Conservation (phyloP, 2,113 vertebrate species). For the Rhabdomys dilectus region DNA sequence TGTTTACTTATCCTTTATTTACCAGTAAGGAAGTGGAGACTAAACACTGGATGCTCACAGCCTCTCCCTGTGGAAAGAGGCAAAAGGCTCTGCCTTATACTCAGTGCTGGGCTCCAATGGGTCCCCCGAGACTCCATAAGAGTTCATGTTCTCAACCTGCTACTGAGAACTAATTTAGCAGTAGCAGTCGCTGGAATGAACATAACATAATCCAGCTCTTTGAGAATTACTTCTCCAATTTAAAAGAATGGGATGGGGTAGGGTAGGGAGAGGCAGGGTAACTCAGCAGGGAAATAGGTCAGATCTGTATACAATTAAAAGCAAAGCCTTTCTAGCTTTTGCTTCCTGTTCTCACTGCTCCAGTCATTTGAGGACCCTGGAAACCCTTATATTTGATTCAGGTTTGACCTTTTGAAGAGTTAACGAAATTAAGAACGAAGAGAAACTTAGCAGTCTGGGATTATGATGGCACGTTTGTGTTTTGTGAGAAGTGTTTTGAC, state of each 20-base stretch:
- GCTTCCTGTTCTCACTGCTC: constrained; percentile 27
- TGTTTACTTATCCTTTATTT: background rate
- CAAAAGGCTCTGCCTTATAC: background rate
- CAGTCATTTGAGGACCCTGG: background rate
- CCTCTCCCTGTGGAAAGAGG: background rate
- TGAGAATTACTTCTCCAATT: background rate
- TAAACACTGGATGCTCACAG: background rate
- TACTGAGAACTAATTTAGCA: background rate
- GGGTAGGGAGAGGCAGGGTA: background rate
- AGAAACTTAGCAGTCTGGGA: background rate
- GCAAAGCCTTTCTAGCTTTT: background rate
- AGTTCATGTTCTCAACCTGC: constrained; percentile 28
- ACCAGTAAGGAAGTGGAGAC: background rate
- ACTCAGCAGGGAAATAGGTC: background rate
- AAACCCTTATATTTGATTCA: background rate
- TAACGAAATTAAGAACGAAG: constrained; percentile 56
- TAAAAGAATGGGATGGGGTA: background rate
- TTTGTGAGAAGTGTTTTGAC: background rate
- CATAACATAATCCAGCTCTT: background rate
- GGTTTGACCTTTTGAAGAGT: constrained; percentile 7
- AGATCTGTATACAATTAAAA: constrained; percentile 26
- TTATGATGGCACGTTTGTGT: background rate
- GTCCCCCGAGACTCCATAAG: fast-evolving
- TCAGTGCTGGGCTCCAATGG: background rate
- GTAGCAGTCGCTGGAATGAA: background rate